phyloP scores from a whole-genome alignment of 2,888 invertebrate genomes.

The Heliconius cydno region DNA sequence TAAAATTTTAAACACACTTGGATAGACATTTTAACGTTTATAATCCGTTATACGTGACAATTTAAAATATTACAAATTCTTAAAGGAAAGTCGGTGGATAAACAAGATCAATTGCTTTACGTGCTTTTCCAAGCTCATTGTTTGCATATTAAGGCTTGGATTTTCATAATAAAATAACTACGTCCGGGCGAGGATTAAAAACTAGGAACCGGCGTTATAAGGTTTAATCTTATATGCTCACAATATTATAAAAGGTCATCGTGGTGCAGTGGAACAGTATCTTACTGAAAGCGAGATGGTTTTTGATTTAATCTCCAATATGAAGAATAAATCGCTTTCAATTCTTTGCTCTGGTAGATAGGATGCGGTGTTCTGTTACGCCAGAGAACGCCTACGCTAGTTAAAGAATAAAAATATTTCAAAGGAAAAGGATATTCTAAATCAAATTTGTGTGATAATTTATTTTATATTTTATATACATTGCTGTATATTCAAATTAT shows the following conservation, averaged over 20 bases:
- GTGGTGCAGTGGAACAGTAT: no score
- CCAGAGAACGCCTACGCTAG: no score
- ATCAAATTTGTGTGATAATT: no score
- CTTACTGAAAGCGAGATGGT: no score
- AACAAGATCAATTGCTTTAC: constrained; percentile 3
- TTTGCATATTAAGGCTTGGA: neutral
- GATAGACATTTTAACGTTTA: neutral
- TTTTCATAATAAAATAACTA: neutral
- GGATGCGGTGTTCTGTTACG: no score
- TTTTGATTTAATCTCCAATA: no score
- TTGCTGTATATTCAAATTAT: neutral
- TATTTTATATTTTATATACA: neutral
- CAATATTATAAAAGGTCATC: no score
- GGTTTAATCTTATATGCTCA: neutral
- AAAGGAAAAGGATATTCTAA: no score
- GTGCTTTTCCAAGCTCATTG: neutral
- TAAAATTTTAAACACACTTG: neutral
- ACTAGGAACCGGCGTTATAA: neutral
- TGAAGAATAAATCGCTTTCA: no score
- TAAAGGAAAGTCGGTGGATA: neutral
- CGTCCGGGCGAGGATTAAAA: neutral
- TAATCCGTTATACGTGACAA: constrained; percentile 1
- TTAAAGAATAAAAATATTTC: no score
- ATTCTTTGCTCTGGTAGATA: no score
- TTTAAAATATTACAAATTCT: constrained; percentile 5